Conservation (phyloP, 2,113 vertebrate genomes). For the Cisticola juncidis region DNA sequence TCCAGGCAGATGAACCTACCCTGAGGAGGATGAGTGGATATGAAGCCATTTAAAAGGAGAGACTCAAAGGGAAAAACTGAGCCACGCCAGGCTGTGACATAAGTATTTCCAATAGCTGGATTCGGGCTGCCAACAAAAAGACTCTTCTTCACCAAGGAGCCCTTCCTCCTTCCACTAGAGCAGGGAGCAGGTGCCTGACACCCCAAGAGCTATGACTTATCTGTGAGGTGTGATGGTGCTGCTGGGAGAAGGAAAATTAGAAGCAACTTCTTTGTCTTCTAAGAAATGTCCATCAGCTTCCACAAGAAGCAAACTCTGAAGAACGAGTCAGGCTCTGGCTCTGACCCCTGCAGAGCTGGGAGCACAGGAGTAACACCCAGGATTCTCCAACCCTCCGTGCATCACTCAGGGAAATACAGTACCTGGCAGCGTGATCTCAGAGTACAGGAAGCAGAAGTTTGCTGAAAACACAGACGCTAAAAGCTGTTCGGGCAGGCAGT, state of each 20-base stretch:
- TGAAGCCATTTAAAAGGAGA: background rate
- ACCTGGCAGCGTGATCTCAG: background rate
- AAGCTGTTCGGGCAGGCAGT: background rate
- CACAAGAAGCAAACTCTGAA: background rate
- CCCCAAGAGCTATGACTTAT: background rate
- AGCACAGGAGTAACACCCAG: background rate
- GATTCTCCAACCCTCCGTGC: background rate
- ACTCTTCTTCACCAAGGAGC: background rate
- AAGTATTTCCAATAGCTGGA: conserved; percentile 23
- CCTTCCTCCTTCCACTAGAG: background rate
- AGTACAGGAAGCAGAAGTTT: background rate
- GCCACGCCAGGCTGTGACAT: background rate
- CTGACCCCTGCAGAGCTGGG: background rate
- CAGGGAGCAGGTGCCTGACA: background rate
- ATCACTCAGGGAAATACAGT: background rate
- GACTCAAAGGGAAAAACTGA: background rate
- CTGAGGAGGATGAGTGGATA: accelerated
- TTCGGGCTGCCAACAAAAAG: conserved; percentile 43
- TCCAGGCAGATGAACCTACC: background rate
- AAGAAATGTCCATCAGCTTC: background rate
- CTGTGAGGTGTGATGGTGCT: background rate
- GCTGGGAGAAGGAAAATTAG: background rate
- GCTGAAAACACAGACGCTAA: background rate
- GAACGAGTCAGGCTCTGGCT: accelerated
- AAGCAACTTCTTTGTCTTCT: background rate